Base-by-base conservation (phyloP, 2,888 invertebrate genomes). In the Harpalus rufipes region DNA sequence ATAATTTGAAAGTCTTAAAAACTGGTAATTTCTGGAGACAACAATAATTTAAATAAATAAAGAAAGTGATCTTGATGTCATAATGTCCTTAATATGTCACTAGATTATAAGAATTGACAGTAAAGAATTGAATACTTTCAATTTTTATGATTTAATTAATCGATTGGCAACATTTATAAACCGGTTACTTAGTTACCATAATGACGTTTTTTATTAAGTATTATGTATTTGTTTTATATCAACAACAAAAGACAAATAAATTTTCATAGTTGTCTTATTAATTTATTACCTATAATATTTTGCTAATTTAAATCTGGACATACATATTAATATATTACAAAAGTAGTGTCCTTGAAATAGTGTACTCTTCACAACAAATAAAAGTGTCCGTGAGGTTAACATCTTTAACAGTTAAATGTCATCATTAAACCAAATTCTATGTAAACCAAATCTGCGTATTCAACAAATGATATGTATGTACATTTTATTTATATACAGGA, bases 71-170 rank as follows among this genome's bases (percentile, higher is more conserved):
- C 7, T 56, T 78, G 16, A 21, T 58, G 18, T 18, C 63, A 68
- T 39, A 39, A 8, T n/a, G n/a, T n/a, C 68, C 68, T 7, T 14
- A 68, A 68, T 41, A 39, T 68, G 12, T 12, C n/a, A 56, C 56
- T 63, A 63, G 32, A 32, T 63, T 12, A 25, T 63, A 10, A 14
- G 12, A 51, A n/a, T 76, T 76, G 76, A 76, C 76, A 76, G 76
- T 18, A 12, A 8, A 51, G 76, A 76, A 32, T 21, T 18, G 56
- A 76, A 41, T 51, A 51, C 76, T 76, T 76, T 76, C 76, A 51
- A 76, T 76, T 76, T 76, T 76, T 76, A 76, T 51, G 18, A 44
- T 56, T 56, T 76, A 76, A 76, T 76, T 76, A 76, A 76, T 76
- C 44, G 56, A 18, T 76, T 76, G 6, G 8, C 18, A 76, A 41